Conservation (phyloP, 2,113 vertebrate genomes). For the Phalacrocorax brasilianus region DNA sequence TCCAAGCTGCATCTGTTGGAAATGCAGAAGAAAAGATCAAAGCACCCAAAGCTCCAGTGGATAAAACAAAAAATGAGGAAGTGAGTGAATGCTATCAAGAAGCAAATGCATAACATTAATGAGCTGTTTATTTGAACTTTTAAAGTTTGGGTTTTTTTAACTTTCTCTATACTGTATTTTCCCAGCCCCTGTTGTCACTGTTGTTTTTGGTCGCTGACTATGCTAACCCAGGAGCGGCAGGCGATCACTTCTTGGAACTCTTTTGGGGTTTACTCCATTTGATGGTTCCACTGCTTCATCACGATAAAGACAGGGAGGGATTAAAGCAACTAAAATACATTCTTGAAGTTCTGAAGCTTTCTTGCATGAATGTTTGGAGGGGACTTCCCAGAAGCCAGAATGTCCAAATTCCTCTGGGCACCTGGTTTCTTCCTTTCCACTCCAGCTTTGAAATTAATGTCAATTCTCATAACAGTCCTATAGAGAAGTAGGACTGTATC, state of each 20-base stretch:
- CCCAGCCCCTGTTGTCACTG: neutral
- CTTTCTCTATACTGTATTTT: neutral
- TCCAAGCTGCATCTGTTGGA: conserved; percentile 40
- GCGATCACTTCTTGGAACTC: neutral
- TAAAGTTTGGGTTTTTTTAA: neutral
- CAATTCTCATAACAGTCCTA: rapidly evolving
- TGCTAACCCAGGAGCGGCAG: neutral
- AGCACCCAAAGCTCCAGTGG: conserved; percentile 28
- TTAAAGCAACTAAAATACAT: neutral
- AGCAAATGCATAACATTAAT: neutral
- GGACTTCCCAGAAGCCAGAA: neutral
- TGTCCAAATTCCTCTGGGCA: neutral
- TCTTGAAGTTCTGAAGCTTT: neutral
- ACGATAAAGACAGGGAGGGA: neutral
- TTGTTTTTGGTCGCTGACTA: neutral
- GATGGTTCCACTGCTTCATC: neutral
- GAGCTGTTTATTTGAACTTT: neutral
- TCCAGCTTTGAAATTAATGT: neutral
- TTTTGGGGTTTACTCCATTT: neutral
- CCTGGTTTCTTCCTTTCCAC: neutral
- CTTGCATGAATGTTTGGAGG: neutral
- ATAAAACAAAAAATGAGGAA: conserved; percentile 78
- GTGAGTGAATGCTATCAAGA: conserved; percentile 50
- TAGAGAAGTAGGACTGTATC: neutral
- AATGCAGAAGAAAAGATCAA: conserved; percentile 24